Evolutionary conservation across 2,888 invertebrate species (phyloP).

Genomic region (Acheta domesticus): DNA sequence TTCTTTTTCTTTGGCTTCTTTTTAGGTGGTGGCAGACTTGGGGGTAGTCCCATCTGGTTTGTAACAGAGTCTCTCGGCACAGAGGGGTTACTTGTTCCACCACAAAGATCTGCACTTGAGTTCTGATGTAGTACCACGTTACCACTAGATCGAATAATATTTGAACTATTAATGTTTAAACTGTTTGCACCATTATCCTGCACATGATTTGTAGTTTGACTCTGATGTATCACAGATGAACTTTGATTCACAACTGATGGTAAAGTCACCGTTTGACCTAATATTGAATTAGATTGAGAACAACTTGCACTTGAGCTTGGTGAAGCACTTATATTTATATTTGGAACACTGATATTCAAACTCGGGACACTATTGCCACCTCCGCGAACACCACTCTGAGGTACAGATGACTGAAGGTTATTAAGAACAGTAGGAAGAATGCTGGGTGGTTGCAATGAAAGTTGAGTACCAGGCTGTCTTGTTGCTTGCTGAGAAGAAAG

Average conservation of each 20-base stretch:
- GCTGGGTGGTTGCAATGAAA: constrained; percentile 3
- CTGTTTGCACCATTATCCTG: background rate
- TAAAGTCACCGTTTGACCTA: background rate
- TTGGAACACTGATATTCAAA: constrained; percentile 20
- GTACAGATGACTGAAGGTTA: background rate
- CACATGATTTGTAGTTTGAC: background rate
- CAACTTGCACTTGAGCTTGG: constrained; percentile 2
- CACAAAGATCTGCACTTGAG: background rate
- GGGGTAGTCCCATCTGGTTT: constrained; percentile 21
- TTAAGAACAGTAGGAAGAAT: constrained; percentile 20
- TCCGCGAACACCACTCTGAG: background rate
- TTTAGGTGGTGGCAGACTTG: constrained; percentile 48
- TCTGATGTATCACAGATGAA: constrained; percentile 11
- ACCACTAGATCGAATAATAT: background rate
- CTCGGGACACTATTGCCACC: background rate
- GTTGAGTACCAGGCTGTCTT: background rate
- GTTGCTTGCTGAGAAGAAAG: background rate
- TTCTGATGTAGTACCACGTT: background rate
- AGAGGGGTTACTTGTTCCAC: background rate
- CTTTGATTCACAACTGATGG: background rate
- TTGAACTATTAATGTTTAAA: background rate
- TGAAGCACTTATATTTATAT: constrained; percentile 3
- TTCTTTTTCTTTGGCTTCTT: constrained; percentile 56
- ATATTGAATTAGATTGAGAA: background rate
- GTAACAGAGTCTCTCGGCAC: background rate